phyloP scores from a whole-genome alignment of 2,797 vertebrate species.

The Ammospiza maritima region DNA sequence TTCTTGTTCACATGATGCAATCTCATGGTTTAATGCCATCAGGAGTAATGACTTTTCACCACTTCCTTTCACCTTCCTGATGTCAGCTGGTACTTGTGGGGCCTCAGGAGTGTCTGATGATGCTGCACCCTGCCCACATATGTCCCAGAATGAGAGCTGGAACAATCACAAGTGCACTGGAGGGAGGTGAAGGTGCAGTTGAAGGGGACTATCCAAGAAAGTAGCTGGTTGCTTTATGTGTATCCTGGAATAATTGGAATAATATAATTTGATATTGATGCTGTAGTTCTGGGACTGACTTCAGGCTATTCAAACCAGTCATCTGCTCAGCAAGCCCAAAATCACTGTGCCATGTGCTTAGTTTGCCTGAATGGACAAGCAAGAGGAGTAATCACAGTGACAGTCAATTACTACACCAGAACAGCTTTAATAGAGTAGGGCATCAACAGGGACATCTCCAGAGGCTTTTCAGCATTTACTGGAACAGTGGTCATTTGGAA shows the following conservation, averaged over 20 bases:
- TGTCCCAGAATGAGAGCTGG: neutral
- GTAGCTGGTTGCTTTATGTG: neutral
- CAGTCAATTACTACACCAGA: neutral
- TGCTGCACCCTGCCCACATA: rapidly evolving
- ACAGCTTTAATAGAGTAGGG: neutral
- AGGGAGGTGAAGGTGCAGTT: neutral
- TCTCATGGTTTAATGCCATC: neutral
- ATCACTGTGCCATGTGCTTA: neutral
- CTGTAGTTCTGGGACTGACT: neutral
- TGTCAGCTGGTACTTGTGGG: neutral
- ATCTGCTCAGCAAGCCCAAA: neutral
- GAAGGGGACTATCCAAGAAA: neutral
- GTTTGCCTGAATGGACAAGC: neutral
- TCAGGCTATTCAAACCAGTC: neutral
- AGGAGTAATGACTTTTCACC: neutral
- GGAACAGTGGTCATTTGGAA: neutral
- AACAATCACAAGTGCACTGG: neutral
- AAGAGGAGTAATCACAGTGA: neutral
- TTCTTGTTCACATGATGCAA: constrained; percentile 1
- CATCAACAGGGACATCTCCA: neutral
- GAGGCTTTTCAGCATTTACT: neutral
- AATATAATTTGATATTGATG: neutral
- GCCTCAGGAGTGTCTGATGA: neutral
- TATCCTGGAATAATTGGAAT: neutral
- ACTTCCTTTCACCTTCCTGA: constrained; percentile 9